phyloP scores from a whole-genome alignment of 2,888 invertebrate genomes.

The Spisula subtruncata region DNA sequence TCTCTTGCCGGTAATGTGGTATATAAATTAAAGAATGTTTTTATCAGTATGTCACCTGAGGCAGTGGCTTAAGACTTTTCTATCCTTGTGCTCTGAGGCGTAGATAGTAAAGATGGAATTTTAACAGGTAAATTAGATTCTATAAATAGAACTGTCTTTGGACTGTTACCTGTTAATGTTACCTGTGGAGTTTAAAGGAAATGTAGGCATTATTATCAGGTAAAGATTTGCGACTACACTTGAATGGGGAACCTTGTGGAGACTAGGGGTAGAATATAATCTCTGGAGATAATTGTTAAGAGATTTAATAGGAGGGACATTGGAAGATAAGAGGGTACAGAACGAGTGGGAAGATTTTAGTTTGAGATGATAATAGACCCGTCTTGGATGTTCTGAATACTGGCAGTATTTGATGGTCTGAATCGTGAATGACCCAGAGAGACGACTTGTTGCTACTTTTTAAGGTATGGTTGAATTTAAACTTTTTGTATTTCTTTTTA shows the following conservation, averaged over 20 bases:
- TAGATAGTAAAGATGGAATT: constrained; percentile 56
- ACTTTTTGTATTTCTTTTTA: too few relatives aligned
- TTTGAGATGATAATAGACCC: not conserved
- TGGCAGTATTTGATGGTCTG: not conserved
- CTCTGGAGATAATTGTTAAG: constrained; percentile 42
- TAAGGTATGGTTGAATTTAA: constrained; percentile 28
- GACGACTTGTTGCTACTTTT: not conserved
- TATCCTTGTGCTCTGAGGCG: constrained; percentile 52
- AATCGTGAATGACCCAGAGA: not conserved
- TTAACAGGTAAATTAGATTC: constrained; percentile 58
- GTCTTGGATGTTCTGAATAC: constrained; percentile 12
- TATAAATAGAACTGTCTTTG: constrained; percentile 56
- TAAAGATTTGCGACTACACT: constrained; percentile 45
- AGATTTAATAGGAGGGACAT: constrained; percentile 43
- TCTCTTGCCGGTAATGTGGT: constrained; percentile 17
- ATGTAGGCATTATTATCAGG: constrained; percentile 53
- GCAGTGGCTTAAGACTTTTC: constrained; percentile 35
- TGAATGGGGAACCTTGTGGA: constrained; percentile 48
- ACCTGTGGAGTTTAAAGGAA: constrained; percentile 41
- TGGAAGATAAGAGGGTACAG: constrained; percentile 44
- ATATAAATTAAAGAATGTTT: constrained; percentile 33
- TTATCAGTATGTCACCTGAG: constrained; percentile 27
- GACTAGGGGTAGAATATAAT: constrained; percentile 49
- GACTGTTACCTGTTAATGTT: constrained; percentile 60
- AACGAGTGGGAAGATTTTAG: constrained; percentile 26